Base-by-base conservation (phyloP, 2,797 vertebrate species). In the Melopsittacus undulatus region DNA sequence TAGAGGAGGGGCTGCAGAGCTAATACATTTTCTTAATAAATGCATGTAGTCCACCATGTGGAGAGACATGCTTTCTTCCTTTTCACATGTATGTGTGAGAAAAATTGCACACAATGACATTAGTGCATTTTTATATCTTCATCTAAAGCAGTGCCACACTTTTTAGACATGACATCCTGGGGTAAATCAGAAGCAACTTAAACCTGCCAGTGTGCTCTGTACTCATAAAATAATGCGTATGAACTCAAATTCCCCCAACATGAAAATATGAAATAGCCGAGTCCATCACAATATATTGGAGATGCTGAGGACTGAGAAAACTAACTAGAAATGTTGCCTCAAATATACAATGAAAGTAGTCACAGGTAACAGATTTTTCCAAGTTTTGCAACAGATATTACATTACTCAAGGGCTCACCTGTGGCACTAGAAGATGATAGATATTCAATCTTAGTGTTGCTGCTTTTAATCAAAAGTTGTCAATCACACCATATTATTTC, bases 391-490 rank as follows among this genome's bases (percentile, higher is more conserved):
- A 36, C 23, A 91, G 51, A 43, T 42, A 74, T 48, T 89, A 38
- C 56, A 24, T 78, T 83, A 66, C 16, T 29, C 67, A 54, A 82
- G 63, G 36, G 21, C 26, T 86, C 52, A 89, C 32, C 45, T 78
- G 57, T 79, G 57, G 52, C 4, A 7, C 46, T 52, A 69, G 45
- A 57, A 74, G 64, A 88, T 72, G 52, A 93, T 13, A 81, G 66
- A 80, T 34, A 74, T 70, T 87, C 68, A 26, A 29, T 85, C 83
- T 88, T 56, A 92, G 48, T 38, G 38, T 63, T 90, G 42, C 38
- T 70, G 32, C 54, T 89, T 95, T 96, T 95, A 95, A 94, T 93
- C 90, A 94, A 87, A 78, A 38, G 27, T 82, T 91, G 56, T 86
- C 90, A 93, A 54, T 96, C 94, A 88, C 51, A 62, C 8, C 5